These are phyloP conservation scores for Sphaeramia orbicularis DNA, from an alignment of 2,797 vertebrate species.

Conservation along the genomic window DNA sequence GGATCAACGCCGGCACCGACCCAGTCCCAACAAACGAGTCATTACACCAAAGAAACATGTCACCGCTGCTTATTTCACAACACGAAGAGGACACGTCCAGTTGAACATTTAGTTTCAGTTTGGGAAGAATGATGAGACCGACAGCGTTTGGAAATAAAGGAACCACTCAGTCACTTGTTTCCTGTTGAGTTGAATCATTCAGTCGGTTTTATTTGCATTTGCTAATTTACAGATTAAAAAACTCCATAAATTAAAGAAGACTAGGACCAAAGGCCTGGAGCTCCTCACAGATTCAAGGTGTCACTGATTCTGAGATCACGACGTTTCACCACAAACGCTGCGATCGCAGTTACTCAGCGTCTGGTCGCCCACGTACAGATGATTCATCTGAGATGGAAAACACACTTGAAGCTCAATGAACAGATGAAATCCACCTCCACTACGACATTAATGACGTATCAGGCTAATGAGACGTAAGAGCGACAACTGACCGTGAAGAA, in stretches of 20 bases:
- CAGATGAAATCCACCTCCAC: constrained; percentile 54
- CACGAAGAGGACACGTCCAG: constrained; percentile 26
- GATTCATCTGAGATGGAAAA: constrained; percentile 56
- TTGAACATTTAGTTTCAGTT: constrained; percentile 35
- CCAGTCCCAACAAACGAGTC: constrained; percentile 55
- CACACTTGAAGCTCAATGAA: constrained; percentile 56
- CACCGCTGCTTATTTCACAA: constrained; percentile 43
- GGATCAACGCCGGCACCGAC: constrained; percentile 61
- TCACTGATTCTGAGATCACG: too few species aligned
- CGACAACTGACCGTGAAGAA: too few species aligned
- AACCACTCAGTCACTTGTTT: too few species aligned
- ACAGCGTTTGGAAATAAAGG: constrained; percentile 14
- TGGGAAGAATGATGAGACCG: constrained; percentile 11
- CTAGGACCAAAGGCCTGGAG: too few species aligned
- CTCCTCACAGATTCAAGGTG: too few species aligned
- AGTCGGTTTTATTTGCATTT: too few species aligned
- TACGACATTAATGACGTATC: constrained; percentile 57
- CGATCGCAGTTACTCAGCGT: constrained; percentile 28
- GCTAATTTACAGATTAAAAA: too few species aligned
- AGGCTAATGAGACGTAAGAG: constrained; percentile 55
- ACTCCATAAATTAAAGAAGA: too few species aligned
- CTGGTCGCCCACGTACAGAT: constrained; percentile 19
- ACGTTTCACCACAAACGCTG: too few species aligned
- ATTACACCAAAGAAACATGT: constrained; percentile 39
- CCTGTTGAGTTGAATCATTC: too few species aligned